phyloP scores from a whole-genome alignment of 2,888 invertebrate species.

The Cephonodes hylas region DNA sequence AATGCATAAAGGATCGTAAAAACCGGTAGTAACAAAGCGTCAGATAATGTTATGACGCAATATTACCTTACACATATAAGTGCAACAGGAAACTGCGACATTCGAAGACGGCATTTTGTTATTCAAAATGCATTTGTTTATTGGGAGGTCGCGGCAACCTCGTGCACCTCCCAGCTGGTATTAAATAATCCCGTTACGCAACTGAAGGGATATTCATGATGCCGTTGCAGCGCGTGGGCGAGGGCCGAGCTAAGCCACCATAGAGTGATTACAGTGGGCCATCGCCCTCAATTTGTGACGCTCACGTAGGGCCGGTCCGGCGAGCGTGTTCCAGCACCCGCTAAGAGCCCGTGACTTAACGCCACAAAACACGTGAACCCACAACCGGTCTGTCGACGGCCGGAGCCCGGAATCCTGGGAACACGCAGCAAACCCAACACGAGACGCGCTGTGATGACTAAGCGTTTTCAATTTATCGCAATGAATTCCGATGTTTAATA shows the following conservation, averaged over 20 bases:
- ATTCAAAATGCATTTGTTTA: too few relatives aligned
- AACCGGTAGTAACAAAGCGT: too few relatives aligned
- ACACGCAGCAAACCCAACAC: conserved; percentile 33
- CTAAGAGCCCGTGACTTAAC: conserved; percentile 29
- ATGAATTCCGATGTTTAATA: not conserved
- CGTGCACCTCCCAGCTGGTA: conserved; percentile 22
- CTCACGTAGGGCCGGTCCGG: conserved; percentile 37
- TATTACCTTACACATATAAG: too few relatives aligned
- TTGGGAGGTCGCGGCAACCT: too few relatives aligned
- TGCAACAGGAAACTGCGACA: too few relatives aligned
- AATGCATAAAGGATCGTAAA: too few relatives aligned
- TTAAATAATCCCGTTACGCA: conserved; percentile 41
- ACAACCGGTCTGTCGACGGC: conserved; percentile 44
- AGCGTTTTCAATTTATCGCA: conserved; percentile 25
- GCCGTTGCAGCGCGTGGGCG: conserved; percentile 26
- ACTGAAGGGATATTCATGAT: conserved; percentile 32
- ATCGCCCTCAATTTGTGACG: conserved; percentile 44
- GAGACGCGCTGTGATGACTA: conserved; percentile 39
- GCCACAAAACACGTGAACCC: conserved; percentile 34
- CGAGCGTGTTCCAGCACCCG: conserved; percentile 21
- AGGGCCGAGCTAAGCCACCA: conserved; percentile 23
- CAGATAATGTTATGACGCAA: too few relatives aligned
- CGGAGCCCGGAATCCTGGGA: conserved; percentile 37
- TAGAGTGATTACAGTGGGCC: conserved; percentile 38
- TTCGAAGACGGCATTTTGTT: too few relatives aligned